Evolutionary conservation across 2,888 invertebrate genomes (phyloP).

Genomic region (Pinctada fucata): DNA sequence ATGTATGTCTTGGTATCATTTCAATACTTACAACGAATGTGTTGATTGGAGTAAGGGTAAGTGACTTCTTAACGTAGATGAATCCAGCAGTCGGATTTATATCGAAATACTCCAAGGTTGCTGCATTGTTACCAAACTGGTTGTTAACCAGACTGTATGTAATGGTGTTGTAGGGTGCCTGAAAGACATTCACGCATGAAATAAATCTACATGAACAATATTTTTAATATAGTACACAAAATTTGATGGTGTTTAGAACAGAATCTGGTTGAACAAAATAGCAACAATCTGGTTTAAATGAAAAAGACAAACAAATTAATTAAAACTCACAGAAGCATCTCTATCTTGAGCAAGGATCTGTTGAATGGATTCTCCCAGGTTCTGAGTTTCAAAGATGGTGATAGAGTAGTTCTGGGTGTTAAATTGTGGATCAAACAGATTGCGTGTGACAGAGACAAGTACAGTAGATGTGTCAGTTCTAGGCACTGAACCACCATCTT

Average conservation of each 20-base stretch:
- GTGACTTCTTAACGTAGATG: constrained; percentile 58
- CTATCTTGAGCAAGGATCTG: constrained; percentile 60
- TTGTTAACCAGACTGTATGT: constrained; percentile 48
- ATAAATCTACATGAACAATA: too few species aligned
- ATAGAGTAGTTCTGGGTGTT: constrained; percentile 57
- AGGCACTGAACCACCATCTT: constrained; percentile 67
- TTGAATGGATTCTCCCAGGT: constrained; percentile 56
- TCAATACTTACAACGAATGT: constrained; percentile 48
- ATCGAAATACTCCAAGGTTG: constrained; percentile 62
- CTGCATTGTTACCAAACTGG: constrained; percentile 47
- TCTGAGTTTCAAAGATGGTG: constrained; percentile 62
- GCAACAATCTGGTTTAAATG: too few species aligned
- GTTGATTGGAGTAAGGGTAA: constrained; percentile 51
- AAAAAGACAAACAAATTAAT: neutral
- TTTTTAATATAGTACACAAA: too few species aligned
- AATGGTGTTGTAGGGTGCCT: constrained; percentile 67
- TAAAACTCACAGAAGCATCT: constrained; percentile 54
- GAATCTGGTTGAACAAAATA: too few species aligned
- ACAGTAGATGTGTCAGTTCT: constrained; percentile 58
- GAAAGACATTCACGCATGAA: constrained; percentile 18
- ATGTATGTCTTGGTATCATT: too few species aligned
- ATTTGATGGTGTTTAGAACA: too few species aligned
- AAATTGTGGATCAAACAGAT: constrained; percentile 59
- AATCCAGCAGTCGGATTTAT: constrained; percentile 57
- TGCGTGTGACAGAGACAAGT: constrained; percentile 60